Evolutionary conservation across 2,888 invertebrate genomes (phyloP).

Genomic region (Dryadula phaetusa): DNA sequence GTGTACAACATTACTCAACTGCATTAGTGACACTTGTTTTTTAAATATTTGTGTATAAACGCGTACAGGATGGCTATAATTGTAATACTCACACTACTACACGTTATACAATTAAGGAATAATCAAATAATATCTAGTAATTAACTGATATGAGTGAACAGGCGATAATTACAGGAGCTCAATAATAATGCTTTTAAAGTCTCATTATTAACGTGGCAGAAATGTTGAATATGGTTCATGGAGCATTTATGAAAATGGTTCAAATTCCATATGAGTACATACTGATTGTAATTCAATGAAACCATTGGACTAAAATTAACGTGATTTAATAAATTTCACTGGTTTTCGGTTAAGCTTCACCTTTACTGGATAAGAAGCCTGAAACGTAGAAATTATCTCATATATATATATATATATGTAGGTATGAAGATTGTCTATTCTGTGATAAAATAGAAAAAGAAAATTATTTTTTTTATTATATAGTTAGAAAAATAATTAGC

Average conservation of each 20-base stretch:
- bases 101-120: slow-evolving; percentile 3
- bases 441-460: too few species aligned
- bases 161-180: slow-evolving; percentile 25
- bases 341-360: background rate
- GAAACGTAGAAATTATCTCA: too few species aligned
- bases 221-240: slow-evolving; percentile 17
- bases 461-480: too few species aligned
- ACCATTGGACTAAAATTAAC: background rate
- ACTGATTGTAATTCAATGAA: slow-evolving; percentile 16
- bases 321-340: background rate
- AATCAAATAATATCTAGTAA: slow-evolving; percentile 22
- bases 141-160: slow-evolving; percentile 14
- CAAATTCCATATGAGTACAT: background rate
- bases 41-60: background rate
- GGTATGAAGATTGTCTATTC: too few species aligned
- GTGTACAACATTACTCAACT: background rate
- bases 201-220: slow-evolving; percentile 4
- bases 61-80: background rate
- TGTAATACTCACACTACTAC: slow-evolving; percentile 1
- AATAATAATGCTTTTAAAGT: slow-evolving; percentile 22
- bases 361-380: too few species aligned
- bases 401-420: too few species aligned
- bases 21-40: background rate
- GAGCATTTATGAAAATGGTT: slow-evolving; percentile 14
- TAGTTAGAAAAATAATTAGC: too few species aligned